phyloP scores from a whole-genome alignment of 2,888 invertebrate genomes.

The Baronia brevicornis region DNA sequence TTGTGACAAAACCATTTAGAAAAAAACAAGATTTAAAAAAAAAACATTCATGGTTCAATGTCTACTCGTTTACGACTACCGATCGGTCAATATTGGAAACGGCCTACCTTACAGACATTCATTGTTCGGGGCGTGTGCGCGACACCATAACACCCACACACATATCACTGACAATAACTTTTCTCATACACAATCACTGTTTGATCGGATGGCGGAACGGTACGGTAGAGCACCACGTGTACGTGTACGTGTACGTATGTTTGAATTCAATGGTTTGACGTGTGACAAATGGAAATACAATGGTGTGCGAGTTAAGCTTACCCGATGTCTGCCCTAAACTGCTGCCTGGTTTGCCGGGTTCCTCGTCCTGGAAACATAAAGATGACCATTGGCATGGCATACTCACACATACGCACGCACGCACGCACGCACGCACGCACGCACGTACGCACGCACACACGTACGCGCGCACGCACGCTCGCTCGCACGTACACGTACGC shows the following conservation, averaged over 20 bases:
- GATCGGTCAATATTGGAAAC: slow-evolving; percentile 40
- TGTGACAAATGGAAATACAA: slow-evolving; percentile 21
- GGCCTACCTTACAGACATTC: slow-evolving; percentile 76
- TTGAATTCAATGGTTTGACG: slow-evolving; percentile 26
- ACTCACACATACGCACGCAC: too few relatives aligned
- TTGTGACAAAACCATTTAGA: slow-evolving; percentile 19
- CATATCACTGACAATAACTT: too few relatives aligned
- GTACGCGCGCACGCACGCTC: too few relatives aligned
- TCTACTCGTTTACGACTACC: slow-evolving; percentile 26
- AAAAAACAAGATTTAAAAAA: slow-evolving; percentile 19
- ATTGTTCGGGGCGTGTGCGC: too few relatives aligned
- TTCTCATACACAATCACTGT: too few relatives aligned
- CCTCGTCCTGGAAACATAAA: slow-evolving; percentile 55
- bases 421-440: too few relatives aligned
- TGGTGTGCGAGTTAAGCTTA: slow-evolving; percentile 32
- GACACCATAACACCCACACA: too few relatives aligned
- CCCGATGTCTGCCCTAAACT: slow-evolving; percentile 63
- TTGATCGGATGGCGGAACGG: too few relatives aligned
- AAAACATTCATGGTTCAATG: slow-evolving; percentile 66
- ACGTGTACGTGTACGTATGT: too few relatives aligned
- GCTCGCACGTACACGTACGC: too few relatives aligned
- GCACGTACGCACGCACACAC: too few relatives aligned
- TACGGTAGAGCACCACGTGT: too few relatives aligned
- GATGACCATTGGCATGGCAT: neutral
- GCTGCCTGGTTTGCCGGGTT: slow-evolving; percentile 60